Evolutionary conservation across 2,888 invertebrate genomes (phyloP).

Genomic region (Drosophila prolongata): DNA sequence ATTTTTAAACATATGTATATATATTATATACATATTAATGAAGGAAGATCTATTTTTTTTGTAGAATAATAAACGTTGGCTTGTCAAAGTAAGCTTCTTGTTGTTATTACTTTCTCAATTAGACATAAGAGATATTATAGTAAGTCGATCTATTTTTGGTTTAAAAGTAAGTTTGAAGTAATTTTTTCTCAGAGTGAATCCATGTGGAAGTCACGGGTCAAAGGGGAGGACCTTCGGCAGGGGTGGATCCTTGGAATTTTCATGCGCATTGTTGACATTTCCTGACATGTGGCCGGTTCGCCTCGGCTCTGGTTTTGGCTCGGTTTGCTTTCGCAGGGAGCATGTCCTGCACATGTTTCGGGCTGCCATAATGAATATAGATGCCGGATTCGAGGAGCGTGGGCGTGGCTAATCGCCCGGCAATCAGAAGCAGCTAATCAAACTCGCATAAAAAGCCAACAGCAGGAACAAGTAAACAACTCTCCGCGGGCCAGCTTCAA

Average conservation of each 20-base stretch:
- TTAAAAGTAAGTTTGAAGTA: no score
- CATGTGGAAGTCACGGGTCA: slow-evolving; percentile 16
- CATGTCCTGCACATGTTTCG: slow-evolving; percentile 56
- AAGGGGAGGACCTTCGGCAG: slow-evolving; percentile 27
- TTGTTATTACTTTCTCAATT: no score
- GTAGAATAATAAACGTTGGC: no score
- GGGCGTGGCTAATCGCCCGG: slow-evolving; percentile 72
- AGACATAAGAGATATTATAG: no score
- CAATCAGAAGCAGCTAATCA: slow-evolving; percentile 64
- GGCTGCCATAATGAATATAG: slow-evolving; percentile 81
- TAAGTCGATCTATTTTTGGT: no score
- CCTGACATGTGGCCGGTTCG: slow-evolving; percentile 76
- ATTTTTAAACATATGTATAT: no score
- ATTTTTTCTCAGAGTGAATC: slow-evolving; percentile 10
- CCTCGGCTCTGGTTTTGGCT: slow-evolving; percentile 24
- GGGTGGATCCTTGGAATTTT: slow-evolving; percentile 75
- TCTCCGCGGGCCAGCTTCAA: slow-evolving; percentile 52
- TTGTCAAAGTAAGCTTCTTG: no score
- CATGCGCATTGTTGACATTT: slow-evolving; percentile 82
- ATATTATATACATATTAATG: no score
- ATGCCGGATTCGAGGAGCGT: slow-evolving; percentile 70
- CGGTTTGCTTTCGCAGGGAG: slow-evolving; percentile 39
- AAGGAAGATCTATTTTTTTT: no score
- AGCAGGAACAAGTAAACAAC: slow-evolving; percentile 26
- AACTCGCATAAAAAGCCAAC: slow-evolving; percentile 53